Evolutionary conservation across 2,888 invertebrate genomes (phyloP).

Genomic region (Iphiclides podalirius): DNA sequence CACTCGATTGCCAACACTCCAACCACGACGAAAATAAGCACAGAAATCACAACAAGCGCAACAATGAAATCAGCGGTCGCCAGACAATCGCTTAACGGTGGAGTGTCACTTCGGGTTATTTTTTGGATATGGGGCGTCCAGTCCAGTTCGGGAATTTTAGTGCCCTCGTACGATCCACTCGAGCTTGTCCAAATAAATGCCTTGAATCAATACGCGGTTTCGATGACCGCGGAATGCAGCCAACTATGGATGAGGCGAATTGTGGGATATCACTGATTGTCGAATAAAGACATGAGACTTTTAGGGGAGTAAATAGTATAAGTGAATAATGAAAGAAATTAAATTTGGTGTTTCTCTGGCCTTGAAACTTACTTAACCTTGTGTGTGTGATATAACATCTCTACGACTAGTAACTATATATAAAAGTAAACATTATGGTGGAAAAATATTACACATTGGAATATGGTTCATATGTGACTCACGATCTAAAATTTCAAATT

Average conservation of each 20-base stretch:
- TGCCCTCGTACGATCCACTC: conserved; percentile 36
- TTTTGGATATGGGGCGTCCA: conserved; percentile 52
- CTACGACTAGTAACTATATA: too few relatives aligned
- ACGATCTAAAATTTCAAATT: too few relatives aligned
- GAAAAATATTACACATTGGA: too few relatives aligned
- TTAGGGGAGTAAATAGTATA: too few relatives aligned
- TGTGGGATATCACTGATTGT: background rate
- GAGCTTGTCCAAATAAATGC: conserved; percentile 37
- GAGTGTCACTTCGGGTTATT: conserved; percentile 46
- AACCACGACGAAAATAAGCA: conserved; percentile 10
- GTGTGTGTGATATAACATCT: too few relatives aligned
- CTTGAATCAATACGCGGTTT: conserved; percentile 40
- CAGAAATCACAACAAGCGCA: background rate
- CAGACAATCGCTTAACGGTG: conserved; percentile 32
- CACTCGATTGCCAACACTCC: conserved; percentile 1
- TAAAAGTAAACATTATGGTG: too few relatives aligned
- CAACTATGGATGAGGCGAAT: conserved; percentile 1
- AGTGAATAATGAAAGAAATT: too few relatives aligned
- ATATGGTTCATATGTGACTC: too few relatives aligned
- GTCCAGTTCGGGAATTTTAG: conserved; percentile 40
- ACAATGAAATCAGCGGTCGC: conserved; percentile 18
- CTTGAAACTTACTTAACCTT: too few relatives aligned
- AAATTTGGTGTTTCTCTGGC: too few relatives aligned
- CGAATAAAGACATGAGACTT: too few relatives aligned
- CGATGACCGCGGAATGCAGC: conserved; percentile 12